Conservation (phyloP, 2,888 invertebrate genomes). For the Endotricha flammealis region DNA sequence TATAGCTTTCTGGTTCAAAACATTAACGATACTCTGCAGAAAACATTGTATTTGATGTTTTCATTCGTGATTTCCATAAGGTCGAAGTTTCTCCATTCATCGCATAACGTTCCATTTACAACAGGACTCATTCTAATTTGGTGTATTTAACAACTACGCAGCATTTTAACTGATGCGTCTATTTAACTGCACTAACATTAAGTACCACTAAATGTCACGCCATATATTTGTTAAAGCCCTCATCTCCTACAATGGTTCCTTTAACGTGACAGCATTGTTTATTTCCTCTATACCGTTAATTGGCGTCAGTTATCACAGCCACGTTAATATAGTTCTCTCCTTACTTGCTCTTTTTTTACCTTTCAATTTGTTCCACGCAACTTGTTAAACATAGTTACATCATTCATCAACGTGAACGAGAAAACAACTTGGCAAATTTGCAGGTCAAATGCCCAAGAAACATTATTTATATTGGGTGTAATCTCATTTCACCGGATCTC, state of each 20-base stretch:
- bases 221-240: constrained; percentile 58
- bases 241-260: constrained; percentile 43
- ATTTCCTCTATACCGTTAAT: constrained; percentile 55
- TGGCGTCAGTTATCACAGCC: constrained; percentile 53
- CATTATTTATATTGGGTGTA: constrained; percentile 28
- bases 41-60: no score
- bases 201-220: constrained; percentile 67
- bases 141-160: constrained; percentile 58
- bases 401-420: constrained; percentile 17
- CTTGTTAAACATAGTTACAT: constrained; percentile 11
- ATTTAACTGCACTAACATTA: constrained; percentile 62
- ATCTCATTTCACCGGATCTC: constrained; percentile 28
- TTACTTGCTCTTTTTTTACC: constrained; percentile 25
- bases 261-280: constrained; percentile 42
- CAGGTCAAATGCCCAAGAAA: constrained; percentile 20
- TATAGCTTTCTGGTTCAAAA: no score
- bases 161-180: constrained; percentile 59
- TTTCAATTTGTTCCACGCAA: constrained; percentile 27
- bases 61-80: not conserved
- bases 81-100: constrained; percentile 10
- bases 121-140: constrained; percentile 54
- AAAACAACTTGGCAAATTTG: constrained; percentile 21
- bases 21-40: no score
- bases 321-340: constrained; percentile 39
- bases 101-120: constrained; percentile 26